Evolutionary conservation across 2,113 vertebrate genomes (phyloP), one percentile per base, ranked within the genome.

Genomic region (Erinaceus europaeus): DNA sequence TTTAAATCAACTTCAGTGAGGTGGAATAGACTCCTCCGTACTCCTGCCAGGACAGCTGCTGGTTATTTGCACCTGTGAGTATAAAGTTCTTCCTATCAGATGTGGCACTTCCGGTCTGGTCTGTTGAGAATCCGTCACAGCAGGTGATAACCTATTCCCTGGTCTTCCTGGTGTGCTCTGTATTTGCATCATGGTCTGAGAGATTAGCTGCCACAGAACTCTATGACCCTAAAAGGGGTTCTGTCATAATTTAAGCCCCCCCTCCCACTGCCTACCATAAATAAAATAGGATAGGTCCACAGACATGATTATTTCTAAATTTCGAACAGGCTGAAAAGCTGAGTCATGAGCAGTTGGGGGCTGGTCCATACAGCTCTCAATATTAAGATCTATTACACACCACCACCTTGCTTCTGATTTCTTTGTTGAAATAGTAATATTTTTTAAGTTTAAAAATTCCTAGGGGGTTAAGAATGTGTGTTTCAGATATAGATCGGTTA

Each of bases 1-100:
- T 94, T 96, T 91, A 95, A 94, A 91, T 89, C 78, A 89, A 67
- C 83, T 89, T 92, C 94, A 87, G 23, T 93, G 89, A 90, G 89
- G 82, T 68, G 32, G 61, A 82, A 71, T 64, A 90, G 90, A 86
- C 87, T 81, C n/a, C 27, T 62, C 90, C 79, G n/a, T n/a, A n/a
- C 77, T 91, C 94, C 90, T 95, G 84, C 84, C 68, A 71, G 89
- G 86, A 57, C 57, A 74, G 86, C 94, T 94, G 89, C 92, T 93
- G 78, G 84, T 79, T 87, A 44, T 94, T 91, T 84, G 34, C 71
- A 79, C 75, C 79, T 74, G 61, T 44, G 52, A 52, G 78, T 91
- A 62, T 61, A 85, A 90, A 91, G 57, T 72, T 27, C 44, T 86
- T 79, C 61, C n/a, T 79, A 34, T 78, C 82, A 75, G 78, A 93